Conservation (phyloP, 2,113 vertebrate species). For the Cromileptes altivelis region DNA sequence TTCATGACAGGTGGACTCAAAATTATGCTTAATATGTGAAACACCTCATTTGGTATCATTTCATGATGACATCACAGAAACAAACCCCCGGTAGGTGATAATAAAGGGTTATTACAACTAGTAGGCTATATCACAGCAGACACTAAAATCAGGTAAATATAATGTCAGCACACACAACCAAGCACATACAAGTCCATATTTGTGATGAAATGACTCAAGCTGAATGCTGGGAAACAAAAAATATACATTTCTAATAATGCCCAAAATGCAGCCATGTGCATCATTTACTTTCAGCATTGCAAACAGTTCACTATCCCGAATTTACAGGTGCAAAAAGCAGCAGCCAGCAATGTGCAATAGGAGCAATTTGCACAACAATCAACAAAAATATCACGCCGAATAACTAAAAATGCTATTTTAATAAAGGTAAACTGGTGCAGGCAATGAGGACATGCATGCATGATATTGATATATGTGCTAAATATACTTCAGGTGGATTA, state of each 20-base stretch:
- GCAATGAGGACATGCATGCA: conserved; percentile 14
- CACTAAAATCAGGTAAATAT: no score
- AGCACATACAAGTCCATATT: not conserved
- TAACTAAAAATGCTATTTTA: not conserved
- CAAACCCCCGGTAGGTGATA: not conserved
- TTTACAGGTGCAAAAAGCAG: conserved; percentile 26
- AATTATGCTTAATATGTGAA: not conserved
- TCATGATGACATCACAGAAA: not conserved
- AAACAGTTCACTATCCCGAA: not conserved
- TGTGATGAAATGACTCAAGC: not conserved
- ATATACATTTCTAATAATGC: not conserved
- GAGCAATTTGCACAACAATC: not conserved
- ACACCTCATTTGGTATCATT: not conserved
- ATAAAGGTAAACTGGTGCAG: not conserved
- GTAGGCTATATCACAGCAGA: not conserved
- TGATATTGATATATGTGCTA: not conserved
- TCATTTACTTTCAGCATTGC: not conserved
- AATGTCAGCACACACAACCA: not conserved
- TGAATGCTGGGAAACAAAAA: not conserved
- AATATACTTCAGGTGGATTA: not conserved
- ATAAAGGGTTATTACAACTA: not conserved
- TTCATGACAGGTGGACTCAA: conserved; percentile 16
- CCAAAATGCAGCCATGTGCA: not conserved
- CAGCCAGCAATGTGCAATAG: not conserved
- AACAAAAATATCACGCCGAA: not conserved